Conservation (phyloP, 2,888 invertebrate species). For the Steromphala cineraria region DNA sequence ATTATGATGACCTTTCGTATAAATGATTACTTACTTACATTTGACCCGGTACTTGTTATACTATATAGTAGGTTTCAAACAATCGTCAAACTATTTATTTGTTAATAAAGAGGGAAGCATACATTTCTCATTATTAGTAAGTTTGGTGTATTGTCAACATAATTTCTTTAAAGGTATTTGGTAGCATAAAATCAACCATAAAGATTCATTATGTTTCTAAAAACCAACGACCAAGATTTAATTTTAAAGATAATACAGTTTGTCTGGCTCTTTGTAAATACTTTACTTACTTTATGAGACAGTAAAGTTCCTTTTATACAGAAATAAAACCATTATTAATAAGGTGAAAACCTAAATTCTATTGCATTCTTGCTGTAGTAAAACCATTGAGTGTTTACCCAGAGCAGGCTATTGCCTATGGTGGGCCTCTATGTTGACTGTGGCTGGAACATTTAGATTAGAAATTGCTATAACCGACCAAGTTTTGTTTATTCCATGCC, state of each 20-base stretch:
- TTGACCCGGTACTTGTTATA: too few relatives aligned
- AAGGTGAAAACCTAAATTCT: background rate
- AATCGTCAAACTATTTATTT: too few relatives aligned
- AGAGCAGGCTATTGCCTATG: background rate
- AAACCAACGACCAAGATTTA: background rate
- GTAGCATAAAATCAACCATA: too few relatives aligned
- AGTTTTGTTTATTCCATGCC: constrained; percentile 2
- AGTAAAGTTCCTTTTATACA: background rate
- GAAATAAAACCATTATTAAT: background rate
- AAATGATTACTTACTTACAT: too few relatives aligned
- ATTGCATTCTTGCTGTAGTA: background rate
- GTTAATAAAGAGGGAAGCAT: too few relatives aligned
- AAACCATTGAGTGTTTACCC: background rate
- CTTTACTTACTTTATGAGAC: background rate
- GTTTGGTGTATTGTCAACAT: too few relatives aligned
- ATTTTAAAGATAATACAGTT: constrained; percentile 6
- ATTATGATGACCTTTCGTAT: too few relatives aligned
- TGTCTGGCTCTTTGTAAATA: constrained; percentile 14
- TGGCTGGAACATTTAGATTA: background rate
- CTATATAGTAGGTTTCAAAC: too few relatives aligned
- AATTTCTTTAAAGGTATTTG: too few relatives aligned
- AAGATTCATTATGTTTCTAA: too few relatives aligned
- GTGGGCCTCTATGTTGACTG: background rate
- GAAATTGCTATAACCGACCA: background rate
- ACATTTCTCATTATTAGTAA: too few relatives aligned